Evolutionary conservation across 1,140 invertebrate genomes (phyloP).

Genomic region (Drosophila melanica): DNA sequence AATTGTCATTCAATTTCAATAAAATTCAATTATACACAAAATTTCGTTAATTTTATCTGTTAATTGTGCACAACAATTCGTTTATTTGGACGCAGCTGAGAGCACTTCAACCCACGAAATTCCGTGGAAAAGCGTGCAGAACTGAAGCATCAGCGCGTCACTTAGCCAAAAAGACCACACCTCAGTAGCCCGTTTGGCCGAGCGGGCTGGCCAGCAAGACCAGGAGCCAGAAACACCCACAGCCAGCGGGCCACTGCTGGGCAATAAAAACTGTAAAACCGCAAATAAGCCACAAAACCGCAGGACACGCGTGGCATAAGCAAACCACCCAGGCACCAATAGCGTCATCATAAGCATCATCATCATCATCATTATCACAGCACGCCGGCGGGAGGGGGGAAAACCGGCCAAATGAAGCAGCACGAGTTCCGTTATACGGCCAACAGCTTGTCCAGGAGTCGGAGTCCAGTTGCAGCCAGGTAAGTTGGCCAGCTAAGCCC

Average conservation of each 20-base stretch:
- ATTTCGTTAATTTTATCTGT: no score
- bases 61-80: no score
- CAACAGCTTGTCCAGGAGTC: background rate
- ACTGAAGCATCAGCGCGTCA: constrained; percentile 21
- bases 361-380: constrained; percentile 55
- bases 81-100: background rate
- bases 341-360: constrained; percentile 42
- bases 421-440: constrained; percentile 2
- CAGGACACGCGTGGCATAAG: constrained; percentile 69
- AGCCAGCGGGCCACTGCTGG: constrained; percentile 44
- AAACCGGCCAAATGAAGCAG: constrained; percentile 57
- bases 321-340: constrained; percentile 23
- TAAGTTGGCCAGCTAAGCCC: constrained; percentile 36
- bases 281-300: constrained; percentile 72
- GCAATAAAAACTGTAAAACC: constrained; percentile 65
- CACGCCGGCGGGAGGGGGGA: constrained; percentile 33
- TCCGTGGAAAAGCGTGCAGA: constrained; percentile 9
- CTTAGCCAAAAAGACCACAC: constrained; percentile 70
- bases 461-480: constrained; percentile 39
- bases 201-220: no score
- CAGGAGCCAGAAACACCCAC: constrained; percentile 51
- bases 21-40: no score
- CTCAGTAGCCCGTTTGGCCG: constrained; percentile 28
- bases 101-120: background rate
- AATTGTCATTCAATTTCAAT: no score